phyloP scores from a whole-genome alignment of 2,888 invertebrate species.

The Dioctria rufipes region DNA sequence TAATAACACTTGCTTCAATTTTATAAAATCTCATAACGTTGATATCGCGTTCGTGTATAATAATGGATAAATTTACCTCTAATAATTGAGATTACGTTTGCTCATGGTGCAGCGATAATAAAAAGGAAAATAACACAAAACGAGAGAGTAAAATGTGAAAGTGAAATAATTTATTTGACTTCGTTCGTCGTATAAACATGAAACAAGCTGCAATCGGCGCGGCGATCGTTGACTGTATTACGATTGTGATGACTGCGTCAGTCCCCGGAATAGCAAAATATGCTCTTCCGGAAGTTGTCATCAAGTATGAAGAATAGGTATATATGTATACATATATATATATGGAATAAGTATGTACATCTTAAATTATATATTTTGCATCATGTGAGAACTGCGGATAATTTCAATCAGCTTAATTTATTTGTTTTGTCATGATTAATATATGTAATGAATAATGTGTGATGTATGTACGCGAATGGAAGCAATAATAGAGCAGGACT shows the following conservation, averaged over 20 bases:
- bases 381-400: not conserved
- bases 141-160: slow-evolving; percentile 17
- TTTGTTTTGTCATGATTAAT: not conserved
- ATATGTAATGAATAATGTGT: not conserved
- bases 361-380: not conserved
- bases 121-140: not conserved
- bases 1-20: not conserved
- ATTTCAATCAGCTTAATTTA: not conserved
- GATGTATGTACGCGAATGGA: too few species aligned
- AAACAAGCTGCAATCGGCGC: not conserved
- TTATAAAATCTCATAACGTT: not conserved
- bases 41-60: not conserved
- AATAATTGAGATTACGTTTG: not conserved
- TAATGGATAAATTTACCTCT: not conserved
- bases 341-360: too few species aligned
- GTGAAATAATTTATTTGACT: slow-evolving; percentile 26
- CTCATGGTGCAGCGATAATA: not conserved
- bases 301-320: not conserved
- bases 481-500: too few species aligned
- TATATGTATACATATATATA: too few species aligned
- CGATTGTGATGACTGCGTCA: not conserved
- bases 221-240: slow-evolving; percentile 7
- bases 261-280: not conserved
- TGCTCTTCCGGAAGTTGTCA: slow-evolving; percentile 3
- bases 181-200: slow-evolving; percentile 4